Base-by-base conservation (phyloP, 2,797 vertebrate genomes). In the Dendrocincla fuliginosa region DNA sequence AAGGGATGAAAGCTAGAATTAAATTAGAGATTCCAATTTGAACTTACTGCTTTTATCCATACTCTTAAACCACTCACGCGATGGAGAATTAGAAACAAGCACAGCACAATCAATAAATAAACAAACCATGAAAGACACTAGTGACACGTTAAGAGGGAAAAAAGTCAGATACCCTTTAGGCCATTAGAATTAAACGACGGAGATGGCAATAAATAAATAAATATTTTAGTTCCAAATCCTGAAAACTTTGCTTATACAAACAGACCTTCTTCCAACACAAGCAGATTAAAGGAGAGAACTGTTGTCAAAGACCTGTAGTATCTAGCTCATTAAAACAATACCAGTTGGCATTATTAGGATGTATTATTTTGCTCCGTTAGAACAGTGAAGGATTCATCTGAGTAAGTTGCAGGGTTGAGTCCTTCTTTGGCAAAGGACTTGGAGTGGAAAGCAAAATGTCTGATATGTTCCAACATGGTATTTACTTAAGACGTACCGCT, bases 371-470 rank as follows among this genome's bases (percentile, higher is more conserved):
- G 52, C 73, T 81, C 23, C 55, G 92, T 75, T 78, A 85, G 59
- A 25, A 76, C 28, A 78, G 35, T 50, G 19, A 35, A 89, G 81
- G 65, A 93, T 95, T 93, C 69, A 91, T 90, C 59, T 32, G 39
- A 91, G 41, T 39, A 85, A 78, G 57, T 39, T 81, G 65, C 71
- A 94, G 37, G 33, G 47, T 65, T 65, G 82, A 96, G 73, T 82
- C 95, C 87, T 92, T 93, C 92, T 93, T 96, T 96, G 91, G 89
- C 92, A 89, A 89, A 86, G 79, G 76, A 60, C 47, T 84, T 78
- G 23, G 76, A 96, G 55, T 69, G 75, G 76, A 93, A 94, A 89
- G 76, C 11, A 61, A 93, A 94, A 69, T 0, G 7, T 59, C 67
- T 89, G 84, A 59, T 88, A 90, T 47, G 70, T 88, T 88, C 76